Conservation (phyloP, 2,797 vertebrate genomes). For the Phrynocephalus vlangalii region DNA sequence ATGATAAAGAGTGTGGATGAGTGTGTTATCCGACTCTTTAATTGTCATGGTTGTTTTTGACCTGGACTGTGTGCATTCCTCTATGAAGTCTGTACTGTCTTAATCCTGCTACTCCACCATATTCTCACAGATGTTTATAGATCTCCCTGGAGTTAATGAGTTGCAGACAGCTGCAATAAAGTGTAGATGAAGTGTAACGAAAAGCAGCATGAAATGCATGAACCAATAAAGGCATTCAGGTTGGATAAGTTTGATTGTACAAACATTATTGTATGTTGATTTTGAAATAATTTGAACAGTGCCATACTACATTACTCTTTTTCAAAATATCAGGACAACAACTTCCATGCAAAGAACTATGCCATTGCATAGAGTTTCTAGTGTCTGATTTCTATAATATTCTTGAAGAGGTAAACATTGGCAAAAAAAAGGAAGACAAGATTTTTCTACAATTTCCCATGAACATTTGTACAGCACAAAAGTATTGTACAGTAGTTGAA, state of each 20-base stretch:
- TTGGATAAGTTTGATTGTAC: not conserved
- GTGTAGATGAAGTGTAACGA: constrained; percentile 25
- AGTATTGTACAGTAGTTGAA: not conserved
- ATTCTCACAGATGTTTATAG: constrained; percentile 2
- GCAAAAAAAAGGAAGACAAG: not conserved
- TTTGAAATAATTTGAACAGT: constrained; percentile 10
- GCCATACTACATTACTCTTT: not conserved
- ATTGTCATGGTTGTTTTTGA: not conserved
- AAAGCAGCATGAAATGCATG: constrained; percentile 28
- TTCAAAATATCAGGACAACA: not conserved
- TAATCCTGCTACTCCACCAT: not conserved
- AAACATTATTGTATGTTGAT: not conserved
- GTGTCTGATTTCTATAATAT: not conserved
- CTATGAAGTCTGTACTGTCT: not conserved
- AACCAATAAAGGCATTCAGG: constrained; percentile 8
- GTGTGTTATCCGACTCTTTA: not conserved
- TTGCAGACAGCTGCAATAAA: constrained; percentile 9
- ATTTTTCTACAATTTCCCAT: not conserved
- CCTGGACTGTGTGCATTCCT: not conserved
- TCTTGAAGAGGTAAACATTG: not conserved
- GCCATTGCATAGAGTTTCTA: not conserved
- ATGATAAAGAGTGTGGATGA: not conserved
- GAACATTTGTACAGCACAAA: not conserved
- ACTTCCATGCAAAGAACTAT: not conserved
- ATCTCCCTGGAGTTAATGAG: not conserved